These are phyloP conservation scores for Hipposideros larvatus DNA, from an alignment of 2,797 vertebrate genomes.

Conservation along the genomic window DNA sequence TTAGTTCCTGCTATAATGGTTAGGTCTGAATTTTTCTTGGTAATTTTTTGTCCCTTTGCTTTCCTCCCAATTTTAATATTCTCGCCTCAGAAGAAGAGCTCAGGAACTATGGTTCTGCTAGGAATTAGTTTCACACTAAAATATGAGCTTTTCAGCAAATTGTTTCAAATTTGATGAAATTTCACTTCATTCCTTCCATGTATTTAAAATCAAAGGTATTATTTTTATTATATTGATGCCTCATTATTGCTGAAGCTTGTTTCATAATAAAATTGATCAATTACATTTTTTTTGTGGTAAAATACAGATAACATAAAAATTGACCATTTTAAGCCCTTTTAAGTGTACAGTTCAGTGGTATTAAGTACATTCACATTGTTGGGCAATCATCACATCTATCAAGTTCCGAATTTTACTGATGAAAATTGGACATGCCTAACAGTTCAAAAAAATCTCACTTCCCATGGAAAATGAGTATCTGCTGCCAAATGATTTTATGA, in stretches of 20 bases:
- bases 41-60: background rate
- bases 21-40: background rate
- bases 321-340: background rate
- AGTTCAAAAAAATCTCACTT: background rate
- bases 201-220: background rate
- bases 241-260: background rate
- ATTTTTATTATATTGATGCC: background rate
- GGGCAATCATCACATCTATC: fast-evolving
- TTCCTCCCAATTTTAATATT: background rate
- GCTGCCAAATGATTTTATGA: background rate
- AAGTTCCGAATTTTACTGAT: background rate
- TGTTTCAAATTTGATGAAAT: background rate
- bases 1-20: background rate
- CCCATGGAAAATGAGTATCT: background rate
- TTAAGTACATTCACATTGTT: fast-evolving
- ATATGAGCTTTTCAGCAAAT: background rate
- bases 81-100: background rate
- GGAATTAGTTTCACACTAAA: background rate
- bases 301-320: background rate
- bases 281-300: background rate
- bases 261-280: background rate
- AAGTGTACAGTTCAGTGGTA: fast-evolving
- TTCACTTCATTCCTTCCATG: background rate
- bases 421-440: background rate
- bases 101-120: background rate